Evolutionary conservation across 2,113 vertebrate genomes (phyloP).

Genomic region (Thinocorus orbignyianus): DNA sequence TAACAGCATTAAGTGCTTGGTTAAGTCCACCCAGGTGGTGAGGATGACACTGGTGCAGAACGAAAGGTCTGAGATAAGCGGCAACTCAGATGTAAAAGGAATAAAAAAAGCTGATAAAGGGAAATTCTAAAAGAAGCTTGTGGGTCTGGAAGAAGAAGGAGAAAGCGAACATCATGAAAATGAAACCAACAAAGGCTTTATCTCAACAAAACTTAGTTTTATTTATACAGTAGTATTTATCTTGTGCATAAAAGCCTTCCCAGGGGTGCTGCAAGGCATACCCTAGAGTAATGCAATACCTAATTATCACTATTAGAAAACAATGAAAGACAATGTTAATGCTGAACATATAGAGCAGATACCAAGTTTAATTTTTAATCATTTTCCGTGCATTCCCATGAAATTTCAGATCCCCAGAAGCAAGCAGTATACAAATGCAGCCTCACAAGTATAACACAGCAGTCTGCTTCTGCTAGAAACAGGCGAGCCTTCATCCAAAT

Average conservation of each 20-base stretch:
- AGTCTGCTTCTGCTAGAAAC: not conserved
- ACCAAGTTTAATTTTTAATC: conserved; percentile 37
- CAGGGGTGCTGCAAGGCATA: conserved; percentile 3
- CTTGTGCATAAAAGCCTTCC: conserved; percentile 8
- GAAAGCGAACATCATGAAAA: not conserved
- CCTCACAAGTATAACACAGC: not conserved
- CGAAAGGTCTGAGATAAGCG: not conserved
- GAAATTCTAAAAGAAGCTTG: not conserved
- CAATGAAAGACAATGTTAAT: conserved; percentile 27
- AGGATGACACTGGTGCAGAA: not conserved
- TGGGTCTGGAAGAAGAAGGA: not conserved
- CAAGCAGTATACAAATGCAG: not conserved
- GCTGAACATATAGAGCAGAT: not conserved
- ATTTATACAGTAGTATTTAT: not conserved
- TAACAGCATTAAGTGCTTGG: not conserved
- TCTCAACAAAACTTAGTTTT: not conserved
- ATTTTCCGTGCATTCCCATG: conserved; percentile 22
- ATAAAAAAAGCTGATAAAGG: not conserved
- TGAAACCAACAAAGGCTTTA: conserved; percentile 1
- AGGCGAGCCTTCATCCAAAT: not conserved
- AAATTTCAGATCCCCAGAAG: not conserved
- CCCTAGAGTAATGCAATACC: not conserved
- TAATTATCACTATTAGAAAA: conserved; percentile 40
- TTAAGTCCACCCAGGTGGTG: not conserved
- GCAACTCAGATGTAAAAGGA: not conserved